Evolutionary conservation across 2,113 vertebrate genomes (phyloP).

Genomic region (Diadophis punctatus): DNA sequence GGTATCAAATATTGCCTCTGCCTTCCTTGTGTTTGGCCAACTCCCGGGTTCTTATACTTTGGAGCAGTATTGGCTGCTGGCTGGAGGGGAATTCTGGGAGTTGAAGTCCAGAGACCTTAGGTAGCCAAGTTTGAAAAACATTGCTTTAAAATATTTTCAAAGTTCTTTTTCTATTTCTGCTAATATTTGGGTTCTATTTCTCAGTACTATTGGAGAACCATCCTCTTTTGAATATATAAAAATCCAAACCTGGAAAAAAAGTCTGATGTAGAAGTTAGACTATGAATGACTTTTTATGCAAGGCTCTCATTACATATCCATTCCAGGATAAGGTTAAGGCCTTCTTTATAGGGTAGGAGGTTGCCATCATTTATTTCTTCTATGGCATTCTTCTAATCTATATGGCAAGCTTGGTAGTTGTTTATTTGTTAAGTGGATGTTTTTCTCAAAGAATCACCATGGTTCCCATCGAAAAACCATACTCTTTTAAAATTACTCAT

Average conservation of each 20-base stretch:
- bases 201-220: neutral
- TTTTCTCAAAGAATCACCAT: neutral
- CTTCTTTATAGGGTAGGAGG: neutral
- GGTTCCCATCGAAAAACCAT: neutral
- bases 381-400: neutral
- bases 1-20: neutral
- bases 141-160: neutral
- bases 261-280: neutral
- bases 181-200: neutral
- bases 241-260: neutral
- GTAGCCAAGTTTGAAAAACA: neutral
- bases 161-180: neutral
- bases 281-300: neutral
- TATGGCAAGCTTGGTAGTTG: neutral
- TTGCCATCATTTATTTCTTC: neutral
- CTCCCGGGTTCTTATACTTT: neutral
- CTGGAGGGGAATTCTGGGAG: neutral
- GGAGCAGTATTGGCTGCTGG: neutral
- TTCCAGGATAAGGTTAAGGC: neutral
- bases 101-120: neutral
- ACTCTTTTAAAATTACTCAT: neutral
- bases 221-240: neutral
- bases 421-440: neutral
- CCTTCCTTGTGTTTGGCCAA: neutral
- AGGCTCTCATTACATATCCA: neutral